phyloP scores from a whole-genome alignment of 2,113 vertebrate species.

The Gavia stellata region DNA sequence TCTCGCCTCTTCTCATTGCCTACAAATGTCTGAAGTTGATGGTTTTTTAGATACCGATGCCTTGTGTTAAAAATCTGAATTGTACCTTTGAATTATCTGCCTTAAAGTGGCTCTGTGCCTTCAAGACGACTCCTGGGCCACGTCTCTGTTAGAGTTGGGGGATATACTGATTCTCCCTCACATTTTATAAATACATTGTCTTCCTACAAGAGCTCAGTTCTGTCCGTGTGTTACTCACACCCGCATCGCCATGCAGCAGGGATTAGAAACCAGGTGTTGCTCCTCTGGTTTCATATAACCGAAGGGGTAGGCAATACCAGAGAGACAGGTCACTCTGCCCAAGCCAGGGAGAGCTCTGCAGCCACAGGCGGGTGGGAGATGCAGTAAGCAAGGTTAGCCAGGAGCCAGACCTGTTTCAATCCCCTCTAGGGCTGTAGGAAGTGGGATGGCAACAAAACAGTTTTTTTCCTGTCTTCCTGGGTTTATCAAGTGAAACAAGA shows the following conservation, averaged over 20 bases:
- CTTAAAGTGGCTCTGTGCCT: constrained; percentile 56
- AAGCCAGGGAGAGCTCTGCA: neutral
- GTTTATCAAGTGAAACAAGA: neutral
- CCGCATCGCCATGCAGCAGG: neutral
- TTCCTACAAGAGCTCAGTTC: neutral
- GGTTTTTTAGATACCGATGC: neutral
- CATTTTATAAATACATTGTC: constrained; percentile 50
- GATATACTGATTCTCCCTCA: neutral
- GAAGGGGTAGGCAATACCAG: neutral
- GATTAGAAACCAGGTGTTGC: neutral
- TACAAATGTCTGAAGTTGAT: neutral
- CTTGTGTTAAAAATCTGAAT: constrained; percentile 31
- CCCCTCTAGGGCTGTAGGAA: neutral
- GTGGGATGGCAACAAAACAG: neutral
- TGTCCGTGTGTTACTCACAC: neutral
- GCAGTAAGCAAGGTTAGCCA: neutral
- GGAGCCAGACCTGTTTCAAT: neutral
- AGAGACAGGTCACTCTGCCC: neutral
- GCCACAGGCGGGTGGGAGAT: neutral
- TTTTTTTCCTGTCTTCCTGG: neutral
- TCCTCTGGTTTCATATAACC: neutral
- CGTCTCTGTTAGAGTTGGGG: neutral
- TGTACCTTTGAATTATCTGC: constrained; percentile 29
- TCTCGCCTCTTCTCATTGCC: neutral
- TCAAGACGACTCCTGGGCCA: neutral